Evolutionary conservation across 2,797 vertebrate genomes (phyloP).

Genomic region (Lemur catta): DNA sequence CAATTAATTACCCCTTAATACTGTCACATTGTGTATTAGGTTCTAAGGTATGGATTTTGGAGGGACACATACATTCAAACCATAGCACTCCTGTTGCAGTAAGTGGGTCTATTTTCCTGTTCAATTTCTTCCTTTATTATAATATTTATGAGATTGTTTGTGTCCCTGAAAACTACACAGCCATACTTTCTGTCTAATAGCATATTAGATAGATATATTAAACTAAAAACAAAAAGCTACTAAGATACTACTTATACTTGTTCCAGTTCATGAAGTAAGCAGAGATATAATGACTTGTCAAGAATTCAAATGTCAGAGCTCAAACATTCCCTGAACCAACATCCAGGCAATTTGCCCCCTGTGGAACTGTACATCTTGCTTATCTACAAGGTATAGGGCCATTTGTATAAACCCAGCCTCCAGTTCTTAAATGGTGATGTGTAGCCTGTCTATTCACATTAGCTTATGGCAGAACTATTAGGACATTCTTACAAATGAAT

Average conservation of each 20-base stretch:
- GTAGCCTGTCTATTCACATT: slow-evolving; percentile 43
- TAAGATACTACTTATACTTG: slow-evolving; percentile 20
- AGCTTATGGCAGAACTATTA: background rate
- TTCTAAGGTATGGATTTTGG: background rate
- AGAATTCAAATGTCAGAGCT: background rate
- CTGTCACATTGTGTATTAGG: background rate
- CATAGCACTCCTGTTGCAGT: background rate
- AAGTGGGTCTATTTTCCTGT: background rate
- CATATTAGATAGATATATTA: background rate
- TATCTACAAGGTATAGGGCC: background rate
- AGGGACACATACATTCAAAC: background rate
- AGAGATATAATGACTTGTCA: slow-evolving; percentile 4
- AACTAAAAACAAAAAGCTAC: slow-evolving; percentile 19
- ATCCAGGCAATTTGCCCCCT: background rate
- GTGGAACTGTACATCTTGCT: background rate
- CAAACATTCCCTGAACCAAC: background rate
- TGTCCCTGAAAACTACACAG: background rate
- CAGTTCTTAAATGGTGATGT: background rate
- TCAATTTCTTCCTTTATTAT: background rate
- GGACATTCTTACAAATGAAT: slow-evolving; percentile 38
- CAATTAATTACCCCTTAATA: background rate
- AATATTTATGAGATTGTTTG: background rate
- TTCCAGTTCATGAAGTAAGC: background rate
- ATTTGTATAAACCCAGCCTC: background rate
- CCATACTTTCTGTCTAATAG: background rate